These are phyloP conservation scores for Muscicapa adusta DNA, from an alignment of 2,113 vertebrate species.

Conservation along the genomic window DNA sequence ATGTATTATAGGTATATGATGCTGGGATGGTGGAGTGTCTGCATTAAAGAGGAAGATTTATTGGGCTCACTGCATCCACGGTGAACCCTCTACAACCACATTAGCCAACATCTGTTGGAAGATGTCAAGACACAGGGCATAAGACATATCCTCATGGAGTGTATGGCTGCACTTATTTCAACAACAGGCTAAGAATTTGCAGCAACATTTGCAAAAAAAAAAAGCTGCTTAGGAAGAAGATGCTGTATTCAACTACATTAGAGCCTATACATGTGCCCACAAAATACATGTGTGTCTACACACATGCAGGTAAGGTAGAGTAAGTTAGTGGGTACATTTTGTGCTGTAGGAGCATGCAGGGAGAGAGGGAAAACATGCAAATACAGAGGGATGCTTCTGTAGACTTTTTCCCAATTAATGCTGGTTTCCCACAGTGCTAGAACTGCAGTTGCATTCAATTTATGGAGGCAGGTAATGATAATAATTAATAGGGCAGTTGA, in stretches of 20 bases:
- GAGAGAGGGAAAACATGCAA: background rate
- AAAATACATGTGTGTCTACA: background rate
- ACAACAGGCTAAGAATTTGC: background rate
- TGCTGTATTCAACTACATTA: background rate
- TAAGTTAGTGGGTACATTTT: accelerated
- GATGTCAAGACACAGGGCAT: constrained; percentile 49
- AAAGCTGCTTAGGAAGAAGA: background rate
- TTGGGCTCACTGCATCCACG: constrained; percentile 66
- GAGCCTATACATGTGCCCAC: background rate
- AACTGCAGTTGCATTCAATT: constrained; percentile 43
- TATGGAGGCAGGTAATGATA: constrained; percentile 59
- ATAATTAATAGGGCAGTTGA: constrained; percentile 65
- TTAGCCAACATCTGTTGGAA: constrained; percentile 78
- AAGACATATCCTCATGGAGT: background rate
- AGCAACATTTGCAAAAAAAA: constrained; percentile 2
- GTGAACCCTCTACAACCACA: constrained; percentile 72
- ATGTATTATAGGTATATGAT: constrained; percentile 79
- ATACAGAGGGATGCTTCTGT: background rate
- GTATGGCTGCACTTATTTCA: background rate
- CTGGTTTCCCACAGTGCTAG: constrained; percentile 39
- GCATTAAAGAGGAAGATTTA: constrained; percentile 81
- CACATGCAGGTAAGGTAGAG: background rate
- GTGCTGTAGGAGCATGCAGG: background rate
- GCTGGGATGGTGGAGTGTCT: constrained; percentile 70
- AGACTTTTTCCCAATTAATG: constrained; percentile 54